Evolutionary conservation across 2,113 vertebrate genomes (phyloP), one percentile per base, ranked within the genome.

Genomic region (Oryzias melastigma): DNA sequence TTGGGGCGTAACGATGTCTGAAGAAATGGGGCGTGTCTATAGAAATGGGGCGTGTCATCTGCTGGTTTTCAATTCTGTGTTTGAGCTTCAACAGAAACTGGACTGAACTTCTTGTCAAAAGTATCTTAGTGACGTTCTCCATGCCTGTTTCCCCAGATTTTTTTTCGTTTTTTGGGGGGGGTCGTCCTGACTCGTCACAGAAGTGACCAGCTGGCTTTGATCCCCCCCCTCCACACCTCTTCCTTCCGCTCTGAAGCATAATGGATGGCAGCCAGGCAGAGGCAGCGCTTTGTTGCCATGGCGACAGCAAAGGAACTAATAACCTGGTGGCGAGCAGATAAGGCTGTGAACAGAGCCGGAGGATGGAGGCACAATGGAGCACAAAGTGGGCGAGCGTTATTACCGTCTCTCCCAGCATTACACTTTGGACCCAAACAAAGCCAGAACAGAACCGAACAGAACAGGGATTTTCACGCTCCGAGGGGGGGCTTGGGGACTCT

Each of bases 281-380:
- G 71, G 20, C 78, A 84, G 76, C 47, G 74, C 84, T 90, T 89
- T 91, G 91, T 92, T 91, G 87, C 89, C 87, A 91, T 91, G 87
- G 85, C 54, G 45, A 92, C 82, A 61, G 81, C 73, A 87, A 87
- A 84, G 82, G 82, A 90, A 90, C 87, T 88, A 90, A 90, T 91
- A 91, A 91, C 87, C 87, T 89, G 87, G 86, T 54, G 65, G 81
- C 76, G 78, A 72, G 73, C 73, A 88, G 88, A 90, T 91, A 91
- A 90, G 85, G 80, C 65, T 3, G 64, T 18, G 85, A 85, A 82
- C 77, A 78, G 84, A 27, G 25, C 25, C 25, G 5, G 25, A 27
- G 25, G 25, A 27, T 66, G 70, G 85, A 79, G 78, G 75, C 67
- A 80, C 71, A 72, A 82, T 76, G 81, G 77, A 77, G 49, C 69